Base-by-base conservation (phyloP, 30 jellyfish, hydroid and myxozoan genomes). In the Pseudorhiza aurosa region DNA sequence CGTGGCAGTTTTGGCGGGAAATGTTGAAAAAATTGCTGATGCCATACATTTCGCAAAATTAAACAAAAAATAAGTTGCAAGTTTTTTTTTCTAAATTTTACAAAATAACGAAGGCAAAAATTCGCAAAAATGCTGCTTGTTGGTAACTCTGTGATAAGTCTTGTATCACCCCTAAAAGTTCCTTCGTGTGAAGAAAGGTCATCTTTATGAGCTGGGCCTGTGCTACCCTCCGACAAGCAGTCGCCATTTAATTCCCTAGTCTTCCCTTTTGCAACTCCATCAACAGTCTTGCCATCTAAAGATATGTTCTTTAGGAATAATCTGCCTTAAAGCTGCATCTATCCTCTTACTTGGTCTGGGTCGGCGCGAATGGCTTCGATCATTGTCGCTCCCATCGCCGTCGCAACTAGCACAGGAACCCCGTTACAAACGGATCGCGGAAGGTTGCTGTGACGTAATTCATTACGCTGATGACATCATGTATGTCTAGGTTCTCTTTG, bases 301-400 rank as follows among this genome's bases (percentile, higher is more conserved):
- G 94, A 36, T 1, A 82, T 82, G 47, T 58, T 82, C 39, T 82
- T 68, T 9, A 82, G 71, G 70, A 82, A 82, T 1, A 65, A 46
- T 28, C 87, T n/a, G n/a, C n/a, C n/a, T n/a, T n/a, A n/a, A 82
- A 14, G 94, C 94, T 10, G 94, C 94, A n/a, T 50, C 35, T 3
- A 82, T 69, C 44, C 94, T 57, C 40, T 69, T 69, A 19, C 75
- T 68, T 6, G 70, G 68, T 31, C 26, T 68, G 9, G 94, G 69
- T 15, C 75, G 75, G 60, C 73, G 53, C 33, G 77, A 35, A 31
- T 59, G 21, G 65, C 25, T 51, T 30, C 40, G 6, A 11, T 29
- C 32, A 9, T 15, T 31, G 12, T 44, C 25, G 4, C 28, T 28
- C 15, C 6, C 75, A 7, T 64, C 91, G 11, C 69, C 77, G 65